Conservation (phyloP, 2,888 invertebrate genomes). For the Flexamia atlantica region DNA sequence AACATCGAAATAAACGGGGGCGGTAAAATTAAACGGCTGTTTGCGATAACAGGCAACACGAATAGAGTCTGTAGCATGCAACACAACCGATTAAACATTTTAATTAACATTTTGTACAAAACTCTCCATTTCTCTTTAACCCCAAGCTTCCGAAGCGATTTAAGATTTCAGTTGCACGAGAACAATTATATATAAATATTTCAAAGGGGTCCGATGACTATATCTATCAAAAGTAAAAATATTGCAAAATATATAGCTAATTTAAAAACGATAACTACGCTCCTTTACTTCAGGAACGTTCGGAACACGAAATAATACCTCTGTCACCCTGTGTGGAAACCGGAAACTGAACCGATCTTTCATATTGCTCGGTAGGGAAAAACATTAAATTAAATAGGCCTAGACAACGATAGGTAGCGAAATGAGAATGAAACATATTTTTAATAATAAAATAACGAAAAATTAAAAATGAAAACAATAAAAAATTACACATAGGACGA, state of each 20-base stretch:
- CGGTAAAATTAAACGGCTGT: conserved; percentile 13
- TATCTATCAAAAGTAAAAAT: conserved; percentile 56
- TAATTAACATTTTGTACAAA: conserved; percentile 46
- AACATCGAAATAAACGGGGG: conserved; percentile 45
- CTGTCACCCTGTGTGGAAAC: conserved; percentile 25
- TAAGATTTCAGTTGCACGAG: conserved; percentile 49
- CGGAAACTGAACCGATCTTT: not conserved
- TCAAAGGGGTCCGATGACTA: conserved; percentile 20
- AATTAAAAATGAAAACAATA: conserved; percentile 43
- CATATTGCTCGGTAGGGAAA: conserved; percentile 38
- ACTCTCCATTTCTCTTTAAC: conserved; percentile 44
- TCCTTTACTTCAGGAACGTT: conserved; percentile 19
- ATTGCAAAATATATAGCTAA: conserved; percentile 57
- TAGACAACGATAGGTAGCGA: conserved; percentile 27
- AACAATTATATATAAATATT: conserved; percentile 52
- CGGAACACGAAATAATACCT: conserved; percentile 21
- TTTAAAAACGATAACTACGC: conserved; percentile 29
- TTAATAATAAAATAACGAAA: conserved; percentile 49
- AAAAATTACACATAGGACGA: conserved; percentile 46
- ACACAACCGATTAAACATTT: conserved; percentile 48
- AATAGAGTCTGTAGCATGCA: conserved; percentile 47
- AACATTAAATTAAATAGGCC: conserved; percentile 31
- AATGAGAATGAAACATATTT: conserved; percentile 31
- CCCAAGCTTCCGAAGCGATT: conserved; percentile 51
- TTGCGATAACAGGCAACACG: conserved; percentile 52